These are phyloP conservation scores for Aphelenchoides avenae DNA, from an alignment of 1,140 invertebrate genomes.

Conservation along the genomic window DNA sequence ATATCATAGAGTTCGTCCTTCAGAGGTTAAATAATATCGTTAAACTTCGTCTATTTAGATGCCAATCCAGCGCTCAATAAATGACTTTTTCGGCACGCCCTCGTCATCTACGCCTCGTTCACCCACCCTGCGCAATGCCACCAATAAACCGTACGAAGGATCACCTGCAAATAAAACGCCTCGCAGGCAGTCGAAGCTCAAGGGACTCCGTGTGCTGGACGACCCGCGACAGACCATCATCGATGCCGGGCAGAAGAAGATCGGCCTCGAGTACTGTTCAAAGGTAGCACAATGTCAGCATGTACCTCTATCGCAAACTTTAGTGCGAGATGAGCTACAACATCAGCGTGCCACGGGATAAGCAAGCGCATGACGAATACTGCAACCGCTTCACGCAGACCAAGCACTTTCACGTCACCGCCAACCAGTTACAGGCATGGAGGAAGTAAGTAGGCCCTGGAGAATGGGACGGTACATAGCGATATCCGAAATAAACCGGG, in stretches of 20 bases:
- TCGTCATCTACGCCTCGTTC: conserved; percentile 14
- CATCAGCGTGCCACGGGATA: conserved; percentile 24
- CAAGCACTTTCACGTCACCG: conserved; percentile 28
- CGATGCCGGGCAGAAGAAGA: conserved; percentile 39
- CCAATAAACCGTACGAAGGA: conserved; percentile 1
- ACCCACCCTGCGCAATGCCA: conserved; percentile 5
- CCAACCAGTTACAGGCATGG: conserved; percentile 27
- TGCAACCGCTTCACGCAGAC: conserved; percentile 40
- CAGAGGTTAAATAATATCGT: too few relatives aligned
- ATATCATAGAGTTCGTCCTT: too few relatives aligned
- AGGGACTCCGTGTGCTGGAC: neutral
- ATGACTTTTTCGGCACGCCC: conserved; percentile 12
- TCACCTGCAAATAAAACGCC: conserved; percentile 8
- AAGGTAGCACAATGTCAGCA: conserved; percentile 5
- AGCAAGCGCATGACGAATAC: conserved; percentile 20
- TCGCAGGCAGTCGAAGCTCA: conserved; percentile 6
- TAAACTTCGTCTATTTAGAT: too few relatives aligned
- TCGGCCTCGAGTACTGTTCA: conserved; percentile 34
- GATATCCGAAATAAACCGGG: neutral
- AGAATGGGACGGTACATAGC: neutral
- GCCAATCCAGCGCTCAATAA: conserved; percentile 16
- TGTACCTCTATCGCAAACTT: conserved; percentile 6
- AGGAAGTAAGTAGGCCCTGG: conserved; percentile 33
- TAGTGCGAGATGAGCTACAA: conserved; percentile 47
- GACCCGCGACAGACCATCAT: conserved; percentile 29